Conservation (phyloP, 2,797 vertebrate species). For the Dipus sagitta region DNA sequence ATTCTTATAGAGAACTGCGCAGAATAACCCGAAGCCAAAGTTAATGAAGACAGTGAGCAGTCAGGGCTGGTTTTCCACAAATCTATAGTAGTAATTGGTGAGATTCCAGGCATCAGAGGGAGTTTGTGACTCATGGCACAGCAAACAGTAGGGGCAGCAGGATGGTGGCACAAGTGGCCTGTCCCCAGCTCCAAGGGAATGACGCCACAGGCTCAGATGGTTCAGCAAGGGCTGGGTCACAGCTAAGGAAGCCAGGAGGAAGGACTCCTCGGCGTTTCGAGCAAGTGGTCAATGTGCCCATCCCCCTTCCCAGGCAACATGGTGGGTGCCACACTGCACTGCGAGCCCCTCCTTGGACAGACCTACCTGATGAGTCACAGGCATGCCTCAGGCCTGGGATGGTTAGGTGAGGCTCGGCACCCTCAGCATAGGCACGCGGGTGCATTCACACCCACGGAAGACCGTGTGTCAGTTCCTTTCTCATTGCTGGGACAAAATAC, state of each 20-base stretch:
- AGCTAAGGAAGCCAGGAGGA: background rate
- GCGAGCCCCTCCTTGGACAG: background rate
- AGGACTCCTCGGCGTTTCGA: background rate
- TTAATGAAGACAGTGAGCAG: background rate
- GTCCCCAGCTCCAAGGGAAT: no score
- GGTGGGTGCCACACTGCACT: background rate
- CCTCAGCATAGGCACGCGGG: background rate
- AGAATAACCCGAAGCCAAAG: background rate
- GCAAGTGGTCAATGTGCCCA: background rate
- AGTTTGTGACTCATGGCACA: background rate
- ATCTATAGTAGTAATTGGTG: background rate
- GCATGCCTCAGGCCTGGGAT: background rate
- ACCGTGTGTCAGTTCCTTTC: background rate
- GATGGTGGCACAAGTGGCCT: background rate
- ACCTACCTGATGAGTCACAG: background rate
- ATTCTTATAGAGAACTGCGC: background rate
- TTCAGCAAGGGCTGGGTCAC: background rate
- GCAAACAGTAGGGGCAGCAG: background rate
- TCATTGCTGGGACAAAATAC: no score
- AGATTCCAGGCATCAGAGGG: background rate
- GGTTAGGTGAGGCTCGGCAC: background rate
- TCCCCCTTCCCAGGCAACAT: background rate
- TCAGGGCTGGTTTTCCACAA: background rate
- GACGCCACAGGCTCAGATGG: background rate
- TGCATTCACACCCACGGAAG: background rate